Evolutionary conservation across 2,797 vertebrate genomes (phyloP).

Genomic region (Hemibagrus guttatus): DNA sequence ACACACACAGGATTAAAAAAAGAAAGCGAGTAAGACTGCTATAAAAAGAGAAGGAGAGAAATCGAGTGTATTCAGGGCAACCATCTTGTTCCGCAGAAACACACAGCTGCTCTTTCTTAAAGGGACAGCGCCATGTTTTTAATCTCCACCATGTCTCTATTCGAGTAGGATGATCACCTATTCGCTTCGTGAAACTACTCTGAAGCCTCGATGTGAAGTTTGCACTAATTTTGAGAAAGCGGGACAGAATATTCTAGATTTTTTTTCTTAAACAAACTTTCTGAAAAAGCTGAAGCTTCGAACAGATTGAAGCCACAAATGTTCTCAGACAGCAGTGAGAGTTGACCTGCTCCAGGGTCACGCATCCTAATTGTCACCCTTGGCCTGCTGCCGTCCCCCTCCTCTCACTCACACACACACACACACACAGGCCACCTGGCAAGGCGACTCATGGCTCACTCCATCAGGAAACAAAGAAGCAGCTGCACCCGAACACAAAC

Average conservation of each 20-base stretch:
- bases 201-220: neutral
- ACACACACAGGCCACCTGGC: slow-evolving; percentile 54
- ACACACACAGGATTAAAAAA: slow-evolving; percentile 14
- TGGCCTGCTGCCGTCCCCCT: slow-evolving; percentile 20
- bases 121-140: slow-evolving; percentile 32
- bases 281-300: neutral
- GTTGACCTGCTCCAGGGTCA: slow-evolving; percentile 44
- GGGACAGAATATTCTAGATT: neutral
- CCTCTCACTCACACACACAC: slow-evolving; percentile 17
- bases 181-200: neutral
- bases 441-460: slow-evolving; percentile 47
- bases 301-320: slow-evolving; percentile 8
- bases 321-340: slow-evolving; percentile 40
- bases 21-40: slow-evolving; percentile 57
- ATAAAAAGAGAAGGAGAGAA: slow-evolving; percentile 44
- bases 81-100: slow-evolving; percentile 44
- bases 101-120: slow-evolving; percentile 46
- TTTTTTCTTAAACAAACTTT: neutral
- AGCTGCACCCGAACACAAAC: slow-evolving; percentile 51
- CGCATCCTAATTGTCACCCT: slow-evolving; percentile 47
- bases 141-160: neutral
- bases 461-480: slow-evolving; percentile 57
- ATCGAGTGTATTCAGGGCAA: slow-evolving; percentile 46
- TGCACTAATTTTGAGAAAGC: too few species aligned
- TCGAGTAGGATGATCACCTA: neutral